phyloP scores from a whole-genome alignment of 2,888 invertebrate species.

The Amiota communis region DNA sequence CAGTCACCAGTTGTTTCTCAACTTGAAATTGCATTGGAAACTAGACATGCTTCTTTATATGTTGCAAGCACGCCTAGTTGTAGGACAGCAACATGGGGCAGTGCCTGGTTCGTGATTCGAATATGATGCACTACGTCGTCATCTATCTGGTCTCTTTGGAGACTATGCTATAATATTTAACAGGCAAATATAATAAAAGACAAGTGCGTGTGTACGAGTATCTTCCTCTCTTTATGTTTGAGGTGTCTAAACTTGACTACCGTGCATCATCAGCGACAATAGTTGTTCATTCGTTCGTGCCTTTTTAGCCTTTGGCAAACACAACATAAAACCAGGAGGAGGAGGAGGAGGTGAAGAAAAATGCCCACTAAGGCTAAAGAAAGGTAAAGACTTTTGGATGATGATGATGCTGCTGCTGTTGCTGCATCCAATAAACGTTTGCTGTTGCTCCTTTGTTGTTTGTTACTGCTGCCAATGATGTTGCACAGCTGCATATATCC shows the following conservation, averaged over 20 bases:
- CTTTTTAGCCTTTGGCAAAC: no score
- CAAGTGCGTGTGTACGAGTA: conserved; percentile 38
- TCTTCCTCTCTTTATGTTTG: conserved; percentile 61
- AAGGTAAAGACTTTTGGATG: not conserved
- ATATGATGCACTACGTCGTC: not conserved
- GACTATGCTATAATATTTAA: not conserved
- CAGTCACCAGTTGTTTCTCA: no score
- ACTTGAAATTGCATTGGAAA: no score
- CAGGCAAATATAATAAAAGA: not conserved
- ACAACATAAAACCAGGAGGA: conserved; percentile 9
- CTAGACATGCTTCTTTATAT: no score
- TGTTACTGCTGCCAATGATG: conserved; percentile 60
- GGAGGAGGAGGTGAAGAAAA: not conserved
- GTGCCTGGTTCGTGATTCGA: not conserved
- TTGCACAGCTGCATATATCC: conserved; percentile 5
- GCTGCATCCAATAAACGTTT: not conserved
- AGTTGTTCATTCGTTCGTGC: no score
- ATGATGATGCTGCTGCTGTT: conserved; percentile 1
- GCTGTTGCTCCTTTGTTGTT: not conserved
- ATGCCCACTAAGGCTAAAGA: no score
- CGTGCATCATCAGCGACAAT: conserved; percentile 41
- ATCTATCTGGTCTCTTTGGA: not conserved
- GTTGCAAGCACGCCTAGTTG: conserved; percentile 4
- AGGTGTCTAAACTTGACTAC: conserved; percentile 67
- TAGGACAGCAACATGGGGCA: not conserved